Percentiles rank a stretch among this genome's conserved stretches.
These are phyloP conservation scores for Thereva unica DNA, from an alignment of 2,888 invertebrate species.

Conservation along the genomic window DNA sequence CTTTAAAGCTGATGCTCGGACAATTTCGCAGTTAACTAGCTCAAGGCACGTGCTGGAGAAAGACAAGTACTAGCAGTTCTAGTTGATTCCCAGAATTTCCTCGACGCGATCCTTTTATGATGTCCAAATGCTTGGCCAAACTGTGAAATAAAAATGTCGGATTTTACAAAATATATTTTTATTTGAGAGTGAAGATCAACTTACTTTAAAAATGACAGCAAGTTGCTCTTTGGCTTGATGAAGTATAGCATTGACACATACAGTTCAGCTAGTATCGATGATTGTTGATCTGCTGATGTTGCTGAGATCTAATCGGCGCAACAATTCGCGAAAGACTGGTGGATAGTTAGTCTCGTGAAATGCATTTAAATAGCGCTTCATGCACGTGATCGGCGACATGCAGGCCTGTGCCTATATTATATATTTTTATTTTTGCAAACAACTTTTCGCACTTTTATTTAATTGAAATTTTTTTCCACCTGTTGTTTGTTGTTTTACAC, in stretches of 20 bases:
- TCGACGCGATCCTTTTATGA: constrained; percentile 17
- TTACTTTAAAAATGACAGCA: constrained; percentile 16
- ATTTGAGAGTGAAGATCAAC: not conserved
- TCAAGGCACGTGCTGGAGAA: constrained; percentile 28
- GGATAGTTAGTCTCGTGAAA: too few relatives aligned
- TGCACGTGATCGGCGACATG: too few relatives aligned
- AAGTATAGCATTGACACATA: constrained; percentile 22
- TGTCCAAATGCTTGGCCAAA: constrained; percentile 11
- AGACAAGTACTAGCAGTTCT: constrained; percentile 20
- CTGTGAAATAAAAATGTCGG: constrained; percentile 4
- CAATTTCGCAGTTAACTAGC: not conserved
- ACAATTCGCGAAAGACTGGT: too few relatives aligned
- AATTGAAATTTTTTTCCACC: too few relatives aligned
- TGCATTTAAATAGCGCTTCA: too few relatives aligned
- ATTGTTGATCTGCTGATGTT: too few relatives aligned
- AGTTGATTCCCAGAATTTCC: constrained; percentile 11
- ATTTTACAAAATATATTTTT: constrained; percentile 10
- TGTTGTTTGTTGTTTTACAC: too few relatives aligned
- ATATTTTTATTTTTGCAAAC: too few relatives aligned
- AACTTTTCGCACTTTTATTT: too few relatives aligned
- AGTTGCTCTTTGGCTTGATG: constrained; percentile 7
- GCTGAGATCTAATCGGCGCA: too few relatives aligned
- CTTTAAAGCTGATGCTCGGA: not conserved
- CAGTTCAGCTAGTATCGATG: too few relatives aligned
- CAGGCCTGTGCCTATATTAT: too few relatives aligned